Conservation (phyloP, 2,113 vertebrate species). For the Gopherus evgoodei region DNA sequence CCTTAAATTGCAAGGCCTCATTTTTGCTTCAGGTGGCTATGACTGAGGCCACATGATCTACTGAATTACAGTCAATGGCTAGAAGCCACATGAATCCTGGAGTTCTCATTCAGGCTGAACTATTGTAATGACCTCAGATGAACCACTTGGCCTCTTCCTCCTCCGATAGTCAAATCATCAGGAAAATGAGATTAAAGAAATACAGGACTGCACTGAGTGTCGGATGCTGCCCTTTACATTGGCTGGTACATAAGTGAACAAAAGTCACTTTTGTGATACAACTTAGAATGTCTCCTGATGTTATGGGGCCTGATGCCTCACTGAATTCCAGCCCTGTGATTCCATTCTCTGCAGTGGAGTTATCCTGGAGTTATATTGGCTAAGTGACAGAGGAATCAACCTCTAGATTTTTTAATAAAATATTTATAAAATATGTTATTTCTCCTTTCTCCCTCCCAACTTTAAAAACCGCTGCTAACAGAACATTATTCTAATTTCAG, state of each 20-base stretch:
- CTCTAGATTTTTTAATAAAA: not conserved
- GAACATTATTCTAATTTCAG: not conserved
- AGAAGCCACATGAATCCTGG: not conserved
- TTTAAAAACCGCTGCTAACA: not conserved
- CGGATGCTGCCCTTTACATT: not conserved
- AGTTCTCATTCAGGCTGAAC: not conserved
- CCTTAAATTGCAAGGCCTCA: not conserved
- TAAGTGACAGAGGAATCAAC: not conserved
- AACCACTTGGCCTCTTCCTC: not conserved
- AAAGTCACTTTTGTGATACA: not conserved
- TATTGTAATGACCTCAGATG: not conserved
- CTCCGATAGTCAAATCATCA: not conserved
- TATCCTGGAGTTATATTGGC: not conserved
- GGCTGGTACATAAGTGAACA: not conserved
- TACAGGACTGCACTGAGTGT: not conserved
- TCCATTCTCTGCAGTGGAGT: not conserved
- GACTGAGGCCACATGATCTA: not conserved
- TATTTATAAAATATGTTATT: not conserved
- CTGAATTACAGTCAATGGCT: not conserved
- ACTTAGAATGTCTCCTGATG: not conserved
- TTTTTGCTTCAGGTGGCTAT: conserved; percentile 3
- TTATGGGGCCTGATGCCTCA: not conserved
- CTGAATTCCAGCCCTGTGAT: not conserved
- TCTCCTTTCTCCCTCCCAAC: not conserved
- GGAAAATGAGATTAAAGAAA: not conserved